These are phyloP conservation scores for Orussus abietinus DNA, from an alignment of 1,140 invertebrate genomes.

Conservation along the genomic window DNA sequence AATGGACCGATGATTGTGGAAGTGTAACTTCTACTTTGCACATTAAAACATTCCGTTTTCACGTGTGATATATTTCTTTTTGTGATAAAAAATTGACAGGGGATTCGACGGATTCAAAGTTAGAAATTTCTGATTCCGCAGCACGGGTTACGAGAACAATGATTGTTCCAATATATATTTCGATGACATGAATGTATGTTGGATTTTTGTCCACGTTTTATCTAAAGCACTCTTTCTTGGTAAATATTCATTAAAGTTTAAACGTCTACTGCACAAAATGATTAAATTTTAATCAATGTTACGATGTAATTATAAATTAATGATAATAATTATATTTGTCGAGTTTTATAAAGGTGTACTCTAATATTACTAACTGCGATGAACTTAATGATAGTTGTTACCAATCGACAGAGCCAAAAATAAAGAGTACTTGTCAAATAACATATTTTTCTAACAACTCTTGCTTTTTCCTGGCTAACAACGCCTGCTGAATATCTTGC, in stretches of 20 bases:
- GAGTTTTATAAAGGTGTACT: conserved; percentile 55
- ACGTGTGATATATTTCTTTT: no score
- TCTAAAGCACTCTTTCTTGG: conserved; percentile 45
- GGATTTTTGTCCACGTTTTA: conserved; percentile 43
- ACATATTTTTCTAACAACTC: conserved; percentile 79
- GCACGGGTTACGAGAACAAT: no score
- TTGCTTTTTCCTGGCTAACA: conserved; percentile 83
- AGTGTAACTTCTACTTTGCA: no score
- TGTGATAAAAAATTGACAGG: no score
- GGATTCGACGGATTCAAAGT: no score
- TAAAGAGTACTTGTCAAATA: conserved; percentile 25
- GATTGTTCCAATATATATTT: no score
- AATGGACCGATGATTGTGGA: no score
- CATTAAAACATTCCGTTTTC: no score
- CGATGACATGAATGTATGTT: conserved; percentile 19
- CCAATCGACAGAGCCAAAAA: conserved; percentile 11
- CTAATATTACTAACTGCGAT: conserved; percentile 45
- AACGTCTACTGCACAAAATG: conserved; percentile 53
- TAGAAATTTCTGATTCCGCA: no score
- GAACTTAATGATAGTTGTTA: conserved; percentile 45
- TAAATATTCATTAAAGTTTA: conserved; percentile 44
- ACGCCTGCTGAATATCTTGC: conserved; percentile 83
- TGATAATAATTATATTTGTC: conserved; percentile 45
- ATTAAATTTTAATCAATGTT: conserved; percentile 51
- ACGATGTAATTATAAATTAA: conserved; percentile 47